Conservation (phyloP, 2,797 vertebrate genomes). For the Epinephelus awoara region DNA sequence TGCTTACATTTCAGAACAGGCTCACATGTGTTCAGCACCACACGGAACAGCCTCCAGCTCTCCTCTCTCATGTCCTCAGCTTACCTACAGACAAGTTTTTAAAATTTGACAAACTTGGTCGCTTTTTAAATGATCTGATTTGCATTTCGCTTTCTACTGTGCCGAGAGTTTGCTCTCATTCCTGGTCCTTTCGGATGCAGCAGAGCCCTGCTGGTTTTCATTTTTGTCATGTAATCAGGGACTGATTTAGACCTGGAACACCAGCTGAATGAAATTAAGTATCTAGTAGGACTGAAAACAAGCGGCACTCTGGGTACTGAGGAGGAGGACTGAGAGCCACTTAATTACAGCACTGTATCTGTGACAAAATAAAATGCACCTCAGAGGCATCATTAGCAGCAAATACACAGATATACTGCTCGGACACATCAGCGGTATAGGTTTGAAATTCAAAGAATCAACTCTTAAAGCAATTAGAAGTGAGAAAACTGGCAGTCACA, state of each 20-base stretch:
- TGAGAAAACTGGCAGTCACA: slow-evolving; percentile 51
- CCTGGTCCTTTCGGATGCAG: slow-evolving; percentile 63
- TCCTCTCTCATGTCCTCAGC: slow-evolving; percentile 21
- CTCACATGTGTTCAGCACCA: slow-evolving; percentile 48
- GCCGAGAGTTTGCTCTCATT: slow-evolving; percentile 57
- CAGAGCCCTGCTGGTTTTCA: slow-evolving; percentile 78
- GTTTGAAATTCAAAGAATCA: slow-evolving; percentile 56
- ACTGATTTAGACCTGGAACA: slow-evolving; percentile 79
- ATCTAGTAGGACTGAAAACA: slow-evolving; percentile 70
- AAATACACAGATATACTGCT: slow-evolving; percentile 54
- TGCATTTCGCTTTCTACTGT: slow-evolving; percentile 73
- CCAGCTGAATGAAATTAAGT: slow-evolving; percentile 80
- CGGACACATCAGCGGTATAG: slow-evolving; percentile 36
- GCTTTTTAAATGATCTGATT: slow-evolving; percentile 72
- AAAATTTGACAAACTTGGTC: slow-evolving; percentile 56
- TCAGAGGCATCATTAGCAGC: slow-evolving; percentile 69
- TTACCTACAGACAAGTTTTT: slow-evolving; percentile 55
- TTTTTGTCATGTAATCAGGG: slow-evolving; percentile 80
- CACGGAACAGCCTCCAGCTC: slow-evolving; percentile 61
- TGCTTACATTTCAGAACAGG: slow-evolving; percentile 73
- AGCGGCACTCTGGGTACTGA: slow-evolving; percentile 63
- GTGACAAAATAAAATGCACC: slow-evolving; percentile 71
- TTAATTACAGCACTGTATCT: slow-evolving; percentile 72
- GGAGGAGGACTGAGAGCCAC: slow-evolving; percentile 69
- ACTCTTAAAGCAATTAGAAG: slow-evolving; percentile 62